phyloP scores from a whole-genome alignment of 2,888 invertebrate species.

The Xylophagus ater region DNA sequence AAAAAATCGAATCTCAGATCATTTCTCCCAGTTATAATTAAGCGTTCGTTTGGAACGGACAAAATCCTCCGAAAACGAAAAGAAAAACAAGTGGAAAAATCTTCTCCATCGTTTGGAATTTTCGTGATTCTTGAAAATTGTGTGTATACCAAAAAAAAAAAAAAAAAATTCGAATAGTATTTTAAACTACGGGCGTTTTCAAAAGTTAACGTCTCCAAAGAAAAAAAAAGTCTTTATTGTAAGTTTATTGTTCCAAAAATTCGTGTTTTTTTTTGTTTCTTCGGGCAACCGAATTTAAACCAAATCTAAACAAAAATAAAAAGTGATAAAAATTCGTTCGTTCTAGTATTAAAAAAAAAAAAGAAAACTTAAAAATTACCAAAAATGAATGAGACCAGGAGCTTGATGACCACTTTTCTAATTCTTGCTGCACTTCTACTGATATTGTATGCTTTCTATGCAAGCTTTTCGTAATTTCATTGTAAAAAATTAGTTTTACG shows the following conservation, averaged over 20 bases:
- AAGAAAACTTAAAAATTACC: constrained; percentile 4
- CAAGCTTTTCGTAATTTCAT: constrained; percentile 39
- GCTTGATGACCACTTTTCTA: constrained; percentile 58
- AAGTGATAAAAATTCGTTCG: too few species aligned
- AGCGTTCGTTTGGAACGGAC: constrained; percentile 34
- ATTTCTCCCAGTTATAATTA: constrained; percentile 30
- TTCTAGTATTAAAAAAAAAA: too few species aligned
- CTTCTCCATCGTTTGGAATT: constrained; percentile 10
- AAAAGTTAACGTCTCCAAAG: too few species aligned
- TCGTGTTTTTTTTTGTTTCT: constrained; percentile 7
- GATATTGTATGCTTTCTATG: constrained; percentile 57
- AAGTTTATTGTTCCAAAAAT: not conserved
- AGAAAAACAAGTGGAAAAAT: too few species aligned
- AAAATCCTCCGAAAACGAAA: constrained; percentile 7
- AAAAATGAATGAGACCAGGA: constrained; percentile 48
- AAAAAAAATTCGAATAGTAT: not conserved
- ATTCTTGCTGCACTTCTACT: constrained; percentile 56
- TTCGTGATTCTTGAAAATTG: constrained; percentile 4
- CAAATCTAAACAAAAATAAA: constrained; percentile 1
- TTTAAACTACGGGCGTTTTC: not conserved
- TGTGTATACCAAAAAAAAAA: not conserved
- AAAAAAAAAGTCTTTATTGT: not conserved
- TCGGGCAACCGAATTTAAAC: constrained; percentile 1
- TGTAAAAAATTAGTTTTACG: constrained; percentile 15
- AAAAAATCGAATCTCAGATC: constrained; percentile 4